phyloP scores from a whole-genome alignment of 2,888 invertebrate genomes.

The Bellardia bayeri region DNA sequence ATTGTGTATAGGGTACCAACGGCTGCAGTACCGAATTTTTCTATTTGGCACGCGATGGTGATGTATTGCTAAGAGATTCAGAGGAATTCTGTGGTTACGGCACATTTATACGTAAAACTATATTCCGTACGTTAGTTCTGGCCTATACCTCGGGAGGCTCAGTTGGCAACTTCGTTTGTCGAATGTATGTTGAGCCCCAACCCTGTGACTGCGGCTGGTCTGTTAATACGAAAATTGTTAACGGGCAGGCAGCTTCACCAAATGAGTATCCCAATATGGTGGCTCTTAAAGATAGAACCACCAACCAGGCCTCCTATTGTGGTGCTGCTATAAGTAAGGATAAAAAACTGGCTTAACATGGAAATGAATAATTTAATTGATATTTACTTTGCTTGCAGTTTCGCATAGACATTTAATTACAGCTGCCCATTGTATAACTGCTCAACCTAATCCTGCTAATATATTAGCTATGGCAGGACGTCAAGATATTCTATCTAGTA shows the following conservation, averaged over 20 bases:
- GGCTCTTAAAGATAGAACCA: conserved; percentile 81
- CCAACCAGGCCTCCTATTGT: conserved; percentile 81
- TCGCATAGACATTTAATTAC: conserved; percentile 84
- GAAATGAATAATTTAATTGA: no score
- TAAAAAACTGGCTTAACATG: background rate
- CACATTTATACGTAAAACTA: conserved; percentile 74
- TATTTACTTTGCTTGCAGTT: conserved; percentile 74
- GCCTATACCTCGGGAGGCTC: conserved; percentile 79
- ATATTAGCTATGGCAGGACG: conserved; percentile 85
- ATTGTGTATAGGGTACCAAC: conserved; percentile 62
- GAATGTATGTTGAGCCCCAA: conserved; percentile 74
- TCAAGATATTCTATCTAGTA: conserved; percentile 84
- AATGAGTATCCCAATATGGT: conserved; percentile 87
- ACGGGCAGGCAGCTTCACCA: conserved; percentile 85
- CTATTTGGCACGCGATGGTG: conserved; percentile 81
- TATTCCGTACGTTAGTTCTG: conserved; percentile 78
- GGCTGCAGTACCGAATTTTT: conserved; percentile 80
- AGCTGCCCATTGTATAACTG: conserved; percentile 85
- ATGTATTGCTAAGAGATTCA: conserved; percentile 76
- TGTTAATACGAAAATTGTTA: conserved; percentile 85
- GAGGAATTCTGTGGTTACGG: conserved; percentile 81
- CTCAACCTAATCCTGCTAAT: conserved; percentile 68
- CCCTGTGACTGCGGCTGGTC: conserved; percentile 83
- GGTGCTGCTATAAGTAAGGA: conserved; percentile 84
- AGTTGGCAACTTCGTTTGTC: conserved; percentile 79